Conservation (phyloP, 1,140 invertebrate genomes). For the Neodiprion pinetum region DNA sequence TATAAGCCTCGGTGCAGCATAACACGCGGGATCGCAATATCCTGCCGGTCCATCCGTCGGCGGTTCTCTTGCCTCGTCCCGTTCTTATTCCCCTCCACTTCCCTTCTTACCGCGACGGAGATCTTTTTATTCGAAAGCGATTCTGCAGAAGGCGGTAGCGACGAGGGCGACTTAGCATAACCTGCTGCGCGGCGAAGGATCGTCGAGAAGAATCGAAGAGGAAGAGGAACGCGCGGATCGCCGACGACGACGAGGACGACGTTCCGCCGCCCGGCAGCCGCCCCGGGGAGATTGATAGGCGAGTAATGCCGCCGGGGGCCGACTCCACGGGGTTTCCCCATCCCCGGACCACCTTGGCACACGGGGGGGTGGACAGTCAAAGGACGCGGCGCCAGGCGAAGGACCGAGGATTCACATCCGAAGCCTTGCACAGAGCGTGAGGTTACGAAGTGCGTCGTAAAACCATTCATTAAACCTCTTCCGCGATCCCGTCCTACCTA, state of each 20-base stretch:
- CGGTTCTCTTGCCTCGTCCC: no score
- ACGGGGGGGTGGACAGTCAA: neutral
- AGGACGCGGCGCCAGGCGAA: neutral
- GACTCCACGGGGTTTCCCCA: neutral
- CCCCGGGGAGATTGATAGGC: neutral
- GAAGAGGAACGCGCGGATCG: no score
- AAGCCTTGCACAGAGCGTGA: no score
- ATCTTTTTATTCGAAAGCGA: neutral
- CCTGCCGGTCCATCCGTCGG: no score
- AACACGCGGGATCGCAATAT: no score
- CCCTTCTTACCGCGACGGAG: no score
- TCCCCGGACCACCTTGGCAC: neutral
- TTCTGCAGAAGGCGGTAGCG: neutral
- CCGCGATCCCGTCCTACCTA: neutral
- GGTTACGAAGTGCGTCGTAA: neutral
- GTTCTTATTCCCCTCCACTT: no score
- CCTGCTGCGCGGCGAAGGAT: neutral
- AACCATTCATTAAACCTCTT: neutral
- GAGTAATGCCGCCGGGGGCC: neutral
- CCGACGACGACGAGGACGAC: neutral
- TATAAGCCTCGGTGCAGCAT: no score
- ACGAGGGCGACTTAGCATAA: constrained; percentile 1
- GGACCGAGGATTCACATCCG: no score
- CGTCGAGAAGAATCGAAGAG: no score
- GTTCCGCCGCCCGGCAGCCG: neutral